phyloP scores from a whole-genome alignment of 2,888 invertebrate species.

The Rhagonycha fulva region DNA sequence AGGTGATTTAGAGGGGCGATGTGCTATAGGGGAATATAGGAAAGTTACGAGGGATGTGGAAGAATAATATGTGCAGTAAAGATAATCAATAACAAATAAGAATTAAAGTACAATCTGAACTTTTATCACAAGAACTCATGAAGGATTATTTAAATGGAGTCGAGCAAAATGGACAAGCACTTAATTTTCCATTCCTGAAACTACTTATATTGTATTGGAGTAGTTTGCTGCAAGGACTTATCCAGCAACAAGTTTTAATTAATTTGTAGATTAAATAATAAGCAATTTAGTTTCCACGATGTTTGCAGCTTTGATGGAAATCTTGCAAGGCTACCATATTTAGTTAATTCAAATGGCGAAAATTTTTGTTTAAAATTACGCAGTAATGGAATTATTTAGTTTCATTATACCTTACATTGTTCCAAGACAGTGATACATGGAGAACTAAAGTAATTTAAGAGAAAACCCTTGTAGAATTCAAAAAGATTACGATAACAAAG shows the following conservation, averaged over 20 bases:
- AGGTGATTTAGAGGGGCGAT: neutral
- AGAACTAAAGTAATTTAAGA: constrained; percentile 11
- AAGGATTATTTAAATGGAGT: neutral
- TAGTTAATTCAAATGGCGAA: constrained; percentile 1
- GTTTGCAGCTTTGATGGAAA: neutral
- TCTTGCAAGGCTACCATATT: neutral
- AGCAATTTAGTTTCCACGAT: neutral
- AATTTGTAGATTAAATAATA: neutral
- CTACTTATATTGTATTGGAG: neutral
- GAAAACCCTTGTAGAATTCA: constrained; percentile 12
- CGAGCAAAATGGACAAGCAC: neutral
- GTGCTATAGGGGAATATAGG: neutral
- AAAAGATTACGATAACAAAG: constrained; percentile 17
- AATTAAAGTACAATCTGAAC: neutral
- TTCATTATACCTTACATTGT: constrained; percentile 8
- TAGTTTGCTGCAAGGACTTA: neutral
- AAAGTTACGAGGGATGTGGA: neutral
- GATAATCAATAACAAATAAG: neutral
- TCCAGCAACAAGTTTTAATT: constrained; percentile 2
- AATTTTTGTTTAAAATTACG: neutral
- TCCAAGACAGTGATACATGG: constrained; percentile 17
- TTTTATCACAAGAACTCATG: neutral
- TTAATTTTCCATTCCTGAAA: neutral
- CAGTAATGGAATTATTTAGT: constrained; percentile 13
- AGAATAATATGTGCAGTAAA: neutral